A percentile compares a stretch with the other conserved stretches of the same genome.
phyloP scores from a whole-genome alignment of 2,888 invertebrate genomes.

The Diloba caeruleocephala region DNA sequence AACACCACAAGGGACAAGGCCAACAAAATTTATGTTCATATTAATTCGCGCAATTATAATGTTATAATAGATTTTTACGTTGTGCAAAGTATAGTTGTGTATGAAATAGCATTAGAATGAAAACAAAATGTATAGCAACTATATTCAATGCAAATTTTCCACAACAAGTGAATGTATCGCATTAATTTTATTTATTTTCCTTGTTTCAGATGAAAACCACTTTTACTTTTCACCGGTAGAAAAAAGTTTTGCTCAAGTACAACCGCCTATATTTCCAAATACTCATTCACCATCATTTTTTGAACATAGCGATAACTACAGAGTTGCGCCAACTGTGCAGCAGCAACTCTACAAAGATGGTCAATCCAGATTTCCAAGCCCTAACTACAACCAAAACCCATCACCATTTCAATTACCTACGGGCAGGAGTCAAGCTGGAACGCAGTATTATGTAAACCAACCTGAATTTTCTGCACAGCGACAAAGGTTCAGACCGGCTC shows the following conservation, averaged over 20 bases:
- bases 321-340: conserved; percentile 72
- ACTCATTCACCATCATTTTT: conserved; percentile 77
- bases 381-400: conserved; percentile 86
- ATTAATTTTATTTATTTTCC: conserved; percentile 23
- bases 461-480: conserved; percentile 80
- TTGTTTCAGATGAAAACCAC: conserved; percentile 85
- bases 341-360: conserved; percentile 78
- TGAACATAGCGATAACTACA: conserved; percentile 78
- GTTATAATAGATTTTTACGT: background rate
- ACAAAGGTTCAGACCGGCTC: conserved; percentile 79
- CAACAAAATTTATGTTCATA: conserved; percentile 5
- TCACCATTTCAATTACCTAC: conserved; percentile 85
- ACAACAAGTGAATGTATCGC: too few species aligned
- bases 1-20: background rate
- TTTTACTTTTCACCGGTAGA: conserved; percentile 85
- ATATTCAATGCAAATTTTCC: too few species aligned
- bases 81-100: too few species aligned
- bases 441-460: conserved; percentile 84
- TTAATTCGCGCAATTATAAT: conserved; percentile 3
- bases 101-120: too few species aligned
- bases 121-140: too few species aligned
- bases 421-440: conserved; percentile 83
- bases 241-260: conserved; percentile 87
- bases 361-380: conserved; percentile 79
- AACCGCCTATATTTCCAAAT: conserved; percentile 82